Percentiles rank a stretch among this genome's conserved stretches.
These are phyloP conservation scores for Yponomeuta malinellus DNA, from an alignment of 2,888 invertebrate species.

Conservation along the genomic window DNA sequence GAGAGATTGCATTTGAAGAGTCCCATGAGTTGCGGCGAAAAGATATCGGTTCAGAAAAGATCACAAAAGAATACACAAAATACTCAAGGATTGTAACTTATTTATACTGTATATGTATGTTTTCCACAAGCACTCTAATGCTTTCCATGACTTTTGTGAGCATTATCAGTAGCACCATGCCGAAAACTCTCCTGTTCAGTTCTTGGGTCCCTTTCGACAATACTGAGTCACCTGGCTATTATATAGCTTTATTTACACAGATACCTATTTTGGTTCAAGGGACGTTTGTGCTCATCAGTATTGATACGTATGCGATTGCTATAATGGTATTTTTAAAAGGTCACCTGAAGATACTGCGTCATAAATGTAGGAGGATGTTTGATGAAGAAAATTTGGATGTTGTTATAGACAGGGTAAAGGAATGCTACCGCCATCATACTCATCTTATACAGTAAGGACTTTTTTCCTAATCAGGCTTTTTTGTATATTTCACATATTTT, in stretches of 20 bases:
- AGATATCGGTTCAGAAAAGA: slow-evolving; percentile 24
- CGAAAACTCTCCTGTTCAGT: slow-evolving; percentile 44
- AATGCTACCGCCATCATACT: slow-evolving; percentile 50
- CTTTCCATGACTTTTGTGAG: slow-evolving; percentile 39
- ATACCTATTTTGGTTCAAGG: slow-evolving; percentile 38
- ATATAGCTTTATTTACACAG: slow-evolving; percentile 36
- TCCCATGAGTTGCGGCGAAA: slow-evolving; percentile 26
- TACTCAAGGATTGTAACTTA: slow-evolving; percentile 45
- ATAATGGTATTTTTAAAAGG: slow-evolving; percentile 54
- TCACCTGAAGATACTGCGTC: slow-evolving; percentile 41
- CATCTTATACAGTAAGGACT: slow-evolving; percentile 41
- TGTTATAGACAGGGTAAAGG: slow-evolving; percentile 37
- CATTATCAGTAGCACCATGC: slow-evolving; percentile 34
- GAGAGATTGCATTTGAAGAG: slow-evolving; percentile 39
- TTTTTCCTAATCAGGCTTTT: background rate
- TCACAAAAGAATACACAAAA: slow-evolving; percentile 36
- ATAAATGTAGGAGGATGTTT: slow-evolving; percentile 39
- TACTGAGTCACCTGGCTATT: slow-evolving; percentile 43
- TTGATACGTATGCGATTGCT: slow-evolving; percentile 43
- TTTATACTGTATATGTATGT: slow-evolving; percentile 40
- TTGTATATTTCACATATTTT: too few relatives aligned
- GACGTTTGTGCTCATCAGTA: slow-evolving; percentile 38
- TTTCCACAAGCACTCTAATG: slow-evolving; percentile 34
- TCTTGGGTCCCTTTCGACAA: slow-evolving; percentile 59
- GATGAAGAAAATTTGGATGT: slow-evolving; percentile 15